These are phyloP conservation scores for Emydura subglobosa DNA, from an alignment of 2,113 vertebrate genomes.

Conservation along the genomic window DNA sequence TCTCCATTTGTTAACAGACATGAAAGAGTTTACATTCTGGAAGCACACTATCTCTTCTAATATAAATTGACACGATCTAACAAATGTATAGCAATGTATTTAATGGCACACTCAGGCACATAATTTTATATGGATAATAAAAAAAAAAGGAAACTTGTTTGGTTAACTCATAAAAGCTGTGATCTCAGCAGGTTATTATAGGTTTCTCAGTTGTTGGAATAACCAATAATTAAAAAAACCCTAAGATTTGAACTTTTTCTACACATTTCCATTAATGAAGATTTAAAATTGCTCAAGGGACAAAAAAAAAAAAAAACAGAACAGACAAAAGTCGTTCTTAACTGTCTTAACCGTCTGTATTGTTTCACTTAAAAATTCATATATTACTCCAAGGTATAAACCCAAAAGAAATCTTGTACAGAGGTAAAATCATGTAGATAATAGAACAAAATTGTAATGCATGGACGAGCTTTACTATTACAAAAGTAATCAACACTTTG, in stretches of 20 bases:
- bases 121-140: not conserved
- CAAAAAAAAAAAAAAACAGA: not conserved
- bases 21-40: not conserved
- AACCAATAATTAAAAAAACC: not conserved
- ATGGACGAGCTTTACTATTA: conserved; percentile 31
- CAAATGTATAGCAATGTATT: not conserved
- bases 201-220: not conserved
- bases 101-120: not conserved
- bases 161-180: not conserved
- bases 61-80: not conserved
- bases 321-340: not conserved
- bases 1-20: not conserved
- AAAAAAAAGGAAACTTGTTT: not conserved
- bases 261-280: not conserved
- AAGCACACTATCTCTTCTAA: not conserved
- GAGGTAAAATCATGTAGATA: not conserved
- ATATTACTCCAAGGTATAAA: conserved; percentile 18
- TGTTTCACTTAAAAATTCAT: conserved; percentile 40
- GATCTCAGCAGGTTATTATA: rapidly evolving
- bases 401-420: conserved; percentile 39
- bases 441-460: conserved; percentile 1
- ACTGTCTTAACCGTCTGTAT: not conserved
- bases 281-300: not conserved
- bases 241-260: not conserved
- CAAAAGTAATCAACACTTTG: conserved; percentile 54